Base-by-base conservation (phyloP, 2,888 invertebrate genomes). In the Anaspis maculata region DNA sequence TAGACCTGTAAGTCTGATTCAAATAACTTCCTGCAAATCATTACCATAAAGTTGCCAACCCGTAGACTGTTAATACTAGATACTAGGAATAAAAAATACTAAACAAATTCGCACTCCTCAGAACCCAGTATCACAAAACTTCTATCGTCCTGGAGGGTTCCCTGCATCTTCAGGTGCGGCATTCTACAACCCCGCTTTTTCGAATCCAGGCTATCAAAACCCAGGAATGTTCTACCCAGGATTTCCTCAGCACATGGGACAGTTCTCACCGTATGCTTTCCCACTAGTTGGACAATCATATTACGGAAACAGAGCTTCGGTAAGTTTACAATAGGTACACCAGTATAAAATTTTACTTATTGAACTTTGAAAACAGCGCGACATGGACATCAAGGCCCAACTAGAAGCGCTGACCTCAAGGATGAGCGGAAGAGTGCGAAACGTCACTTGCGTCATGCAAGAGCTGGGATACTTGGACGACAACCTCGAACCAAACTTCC, bases 371-470 rank as follows among this genome's bases (percentile, higher is more conserved):
- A 11, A 13, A 30, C 22, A 78, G 77, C 70, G 78, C 24, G 72
- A 77, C 37, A 64, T 78, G 57, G 76, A 77, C 44, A 61, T 77
- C 4, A 70, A 71, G 42, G 71, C 72, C n/a, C 76, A 76, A 25
- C 57, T 79, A 16, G 78, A 79, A 41, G 59, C 73, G 7, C 62
- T 77, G 47, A 70, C 74, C 3, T 67, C 72, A 1, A 64, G 69
- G 7, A 63, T 71, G 42, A 66, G 67, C 11, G 70, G 70, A 2
- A 71, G 71, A 46, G 69, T 72, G 2, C 64, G 69, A 42, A 80
- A 80, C 61, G 73, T 79, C 13, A 79, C 79, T 1, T 80, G 80
- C 56, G 77, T 80, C 21, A 79, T 80, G 78, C 79, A 79, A 52
- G 79, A 80, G 53, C 67, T 80, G 1, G 79, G 79, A 30, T 80